Base-by-base conservation (phyloP, 2,113 vertebrate species). In the Forbesichthys agassizii region DNA sequence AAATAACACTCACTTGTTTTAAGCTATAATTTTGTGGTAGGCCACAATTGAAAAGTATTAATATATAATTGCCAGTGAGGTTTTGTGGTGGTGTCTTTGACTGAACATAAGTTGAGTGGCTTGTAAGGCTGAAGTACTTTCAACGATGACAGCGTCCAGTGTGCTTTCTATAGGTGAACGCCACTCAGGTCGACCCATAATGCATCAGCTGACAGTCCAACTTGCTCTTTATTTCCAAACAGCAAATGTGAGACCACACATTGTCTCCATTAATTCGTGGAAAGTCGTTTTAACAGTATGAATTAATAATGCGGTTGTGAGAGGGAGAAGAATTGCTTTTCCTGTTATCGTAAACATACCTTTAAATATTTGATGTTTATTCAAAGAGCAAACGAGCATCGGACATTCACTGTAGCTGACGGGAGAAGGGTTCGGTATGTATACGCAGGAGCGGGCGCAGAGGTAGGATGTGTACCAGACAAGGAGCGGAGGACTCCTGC, bases 261-360 rank as follows among this genome's bases (percentile, higher is more conserved):
- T 86, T 75, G 87, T 87, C 88, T 91, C 90, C 92, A 91, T 93
- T 94, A 93, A 93, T 92, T 90, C 81, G 84, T 88, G 91, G 89
- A 93, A 93, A 94, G 92, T 92, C 89, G 91, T 92, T 94, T 93
- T 93, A 93, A 94, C 92, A 86, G 88, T 89, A 93, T 94, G 91
- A 93, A 94, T 93, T 92, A 93, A 92, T 93, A 93, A 94, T 94
- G 92, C 33, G 87, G 89, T 81, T 87, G 89, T 75, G 77, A 73
- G 88, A 84, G 80, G 86, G 86, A 86, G 84, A 89, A 89, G 84
- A 89, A 88, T 80, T 82, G 87, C 88, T 85, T 91, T 90, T 76
- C 27, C 87, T 88, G 89, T 92, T 93, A 93, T 92, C 92, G 90
- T 91, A 93, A 93, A 92, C 91, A 87, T 88, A 87, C 79, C 89